phyloP scores from a whole-genome alignment of 2,113 vertebrate species.

The Cranoglanis bouderius region DNA sequence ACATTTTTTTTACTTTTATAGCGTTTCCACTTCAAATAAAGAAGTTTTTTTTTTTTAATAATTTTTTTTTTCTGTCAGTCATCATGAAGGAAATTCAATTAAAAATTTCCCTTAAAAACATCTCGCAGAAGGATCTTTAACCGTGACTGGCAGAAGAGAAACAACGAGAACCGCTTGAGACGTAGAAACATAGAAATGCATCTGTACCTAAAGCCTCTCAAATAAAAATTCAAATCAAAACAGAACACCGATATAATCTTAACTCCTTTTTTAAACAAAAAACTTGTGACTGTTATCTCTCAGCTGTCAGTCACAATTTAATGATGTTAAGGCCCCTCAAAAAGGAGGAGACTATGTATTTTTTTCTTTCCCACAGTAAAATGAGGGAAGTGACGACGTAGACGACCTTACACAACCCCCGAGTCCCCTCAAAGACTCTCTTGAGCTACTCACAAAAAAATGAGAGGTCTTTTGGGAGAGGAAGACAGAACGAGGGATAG shows the following conservation, averaged over 20 bases:
- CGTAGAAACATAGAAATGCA: constrained; percentile 11
- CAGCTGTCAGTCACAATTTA: constrained; percentile 27
- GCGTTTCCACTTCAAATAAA: constrained; percentile 2
- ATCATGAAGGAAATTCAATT: neutral
- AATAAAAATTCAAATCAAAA: constrained; percentile 39
- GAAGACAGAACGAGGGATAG: constrained; percentile 25
- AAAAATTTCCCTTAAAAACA: constrained; percentile 1
- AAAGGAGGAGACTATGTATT: constrained; percentile 7
- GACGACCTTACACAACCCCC: neutral
- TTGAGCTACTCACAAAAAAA: constrained; percentile 67
- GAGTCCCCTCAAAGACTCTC: constrained; percentile 45
- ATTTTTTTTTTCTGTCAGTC: neutral
- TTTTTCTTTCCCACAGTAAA: constrained; percentile 22
- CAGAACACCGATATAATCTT: constrained; percentile 26
- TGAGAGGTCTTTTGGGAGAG: constrained; percentile 45
- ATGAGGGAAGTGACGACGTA: constrained; percentile 2
- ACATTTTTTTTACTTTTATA: neutral
- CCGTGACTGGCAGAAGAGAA: constrained; percentile 34
- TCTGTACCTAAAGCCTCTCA: constrained; percentile 26
- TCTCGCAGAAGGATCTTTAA: constrained; percentile 23
- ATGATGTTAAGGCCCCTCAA: neutral
- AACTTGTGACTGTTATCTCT: constrained; percentile 10
- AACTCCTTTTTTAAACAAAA: neutral
- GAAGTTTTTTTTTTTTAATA: neutral
- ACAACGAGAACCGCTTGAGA: neutral